Conservation (phyloP, 2,797 vertebrate species). For the Amblyopsis hoosieri region DNA sequence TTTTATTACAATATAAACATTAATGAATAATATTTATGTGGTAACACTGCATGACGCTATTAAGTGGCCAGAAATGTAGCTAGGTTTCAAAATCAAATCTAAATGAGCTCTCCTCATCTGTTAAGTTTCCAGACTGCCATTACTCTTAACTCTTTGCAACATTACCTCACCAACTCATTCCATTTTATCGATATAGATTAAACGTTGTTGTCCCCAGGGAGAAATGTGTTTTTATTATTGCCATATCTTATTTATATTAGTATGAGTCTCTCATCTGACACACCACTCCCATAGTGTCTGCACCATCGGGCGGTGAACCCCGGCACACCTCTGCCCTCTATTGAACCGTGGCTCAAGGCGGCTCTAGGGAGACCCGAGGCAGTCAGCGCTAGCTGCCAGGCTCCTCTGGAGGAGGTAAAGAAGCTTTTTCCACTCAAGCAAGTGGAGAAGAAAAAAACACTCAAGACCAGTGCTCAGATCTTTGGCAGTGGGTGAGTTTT, state of each 20-base stretch:
- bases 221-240: no score
- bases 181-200: no score
- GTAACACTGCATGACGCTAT: no score
- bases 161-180: no score
- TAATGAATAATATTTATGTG: no score
- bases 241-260: neutral
- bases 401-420: conserved; percentile 84
- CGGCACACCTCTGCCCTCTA: conserved; percentile 79
- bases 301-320: conserved; percentile 88
- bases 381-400: conserved; percentile 77
- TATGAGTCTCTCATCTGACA: conserved; percentile 1
- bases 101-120: no score
- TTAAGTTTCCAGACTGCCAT: no score
- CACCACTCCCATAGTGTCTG: conserved; percentile 81
- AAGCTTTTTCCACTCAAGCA: conserved; percentile 86
- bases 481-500: conserved; percentile 88
- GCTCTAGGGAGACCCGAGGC: conserved; percentile 81
- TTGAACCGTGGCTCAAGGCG: conserved; percentile 83
- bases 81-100: no score
- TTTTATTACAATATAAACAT: no score
- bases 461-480: conserved; percentile 87
- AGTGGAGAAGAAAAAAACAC: conserved; percentile 86
- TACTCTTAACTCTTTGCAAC: no score
- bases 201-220: no score
- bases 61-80: no score